phyloP scores from a whole-genome alignment of 2,888 invertebrate genomes.

The Plemyria rubiginata region DNA sequence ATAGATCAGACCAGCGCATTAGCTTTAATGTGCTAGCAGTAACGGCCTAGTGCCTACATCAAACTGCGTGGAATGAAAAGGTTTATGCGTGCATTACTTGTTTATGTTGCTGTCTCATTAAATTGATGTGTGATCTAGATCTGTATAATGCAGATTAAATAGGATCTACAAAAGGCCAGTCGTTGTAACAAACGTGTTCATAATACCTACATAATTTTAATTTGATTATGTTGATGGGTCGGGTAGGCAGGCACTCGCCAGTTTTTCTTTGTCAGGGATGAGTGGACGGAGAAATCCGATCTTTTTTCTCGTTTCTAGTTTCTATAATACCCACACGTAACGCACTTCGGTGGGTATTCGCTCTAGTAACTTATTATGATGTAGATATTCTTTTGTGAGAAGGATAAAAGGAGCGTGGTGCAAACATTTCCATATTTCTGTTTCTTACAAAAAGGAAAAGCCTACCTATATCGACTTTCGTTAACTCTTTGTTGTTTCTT shows the following conservation, averaged over 20 bases:
- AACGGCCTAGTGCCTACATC: slow-evolving; percentile 18
- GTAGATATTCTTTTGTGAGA: slow-evolving; percentile 33
- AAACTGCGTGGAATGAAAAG: slow-evolving; percentile 21
- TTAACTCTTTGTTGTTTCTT: slow-evolving; percentile 15
- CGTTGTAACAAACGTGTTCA: background rate
- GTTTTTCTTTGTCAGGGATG: slow-evolving; percentile 12
- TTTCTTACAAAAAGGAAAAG: slow-evolving; percentile 25
- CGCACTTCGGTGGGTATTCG: slow-evolving; percentile 4
- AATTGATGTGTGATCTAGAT: slow-evolving; percentile 29
- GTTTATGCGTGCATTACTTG: slow-evolving; percentile 20
- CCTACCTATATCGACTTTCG: slow-evolving; percentile 6
- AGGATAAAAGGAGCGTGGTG: slow-evolving; percentile 31
- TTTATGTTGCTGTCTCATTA: slow-evolving; percentile 27
- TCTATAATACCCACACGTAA: slow-evolving; percentile 8
- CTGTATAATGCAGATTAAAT: slow-evolving; percentile 20
- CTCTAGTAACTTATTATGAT: slow-evolving; percentile 4
- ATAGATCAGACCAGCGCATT: too few species aligned
- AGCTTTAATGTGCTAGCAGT: slow-evolving; percentile 15
- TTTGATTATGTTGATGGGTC: slow-evolving; percentile 1
- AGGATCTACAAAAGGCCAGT: slow-evolving; percentile 9
- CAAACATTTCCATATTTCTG: slow-evolving; percentile 35
- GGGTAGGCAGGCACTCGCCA: background rate
- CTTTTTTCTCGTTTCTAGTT: slow-evolving; percentile 9
- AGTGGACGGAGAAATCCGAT: slow-evolving; percentile 11
- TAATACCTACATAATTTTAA: slow-evolving; percentile 9